Conservation (phyloP, 2,797 vertebrate species). For the Sarcophilus harrisii region DNA sequence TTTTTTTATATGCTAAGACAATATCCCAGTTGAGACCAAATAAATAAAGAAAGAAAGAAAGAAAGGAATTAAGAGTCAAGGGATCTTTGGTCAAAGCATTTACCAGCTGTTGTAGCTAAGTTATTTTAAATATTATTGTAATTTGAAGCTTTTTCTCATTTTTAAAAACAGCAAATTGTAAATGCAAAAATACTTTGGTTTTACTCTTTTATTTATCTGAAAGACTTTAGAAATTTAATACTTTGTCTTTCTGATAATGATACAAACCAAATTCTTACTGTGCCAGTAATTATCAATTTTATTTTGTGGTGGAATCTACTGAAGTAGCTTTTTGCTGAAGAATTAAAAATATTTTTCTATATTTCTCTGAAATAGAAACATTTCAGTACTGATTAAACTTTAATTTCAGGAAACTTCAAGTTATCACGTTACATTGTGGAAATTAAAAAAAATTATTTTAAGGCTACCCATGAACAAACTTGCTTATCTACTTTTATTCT, state of each 20-base stretch:
- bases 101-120: slow-evolving; percentile 1
- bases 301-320: slow-evolving; percentile 58
- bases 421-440: not conserved
- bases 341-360: slow-evolving; percentile 36
- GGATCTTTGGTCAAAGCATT: not conserved
- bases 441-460: slow-evolving; percentile 34
- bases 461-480: not conserved
- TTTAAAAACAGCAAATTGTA: slow-evolving; percentile 41
- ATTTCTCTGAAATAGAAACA: slow-evolving; percentile 44
- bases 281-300: slow-evolving; percentile 51
- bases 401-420: slow-evolving; percentile 38
- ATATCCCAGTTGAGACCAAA: not conserved
- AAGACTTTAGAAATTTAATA: slow-evolving; percentile 52
- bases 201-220: slow-evolving; percentile 45
- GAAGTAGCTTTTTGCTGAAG: slow-evolving; percentile 18
- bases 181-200: slow-evolving; percentile 5
- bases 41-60: not conserved
- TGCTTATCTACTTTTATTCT: slow-evolving; percentile 12
- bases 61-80: not conserved
- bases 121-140: slow-evolving; percentile 44
- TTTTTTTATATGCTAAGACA: not conserved
- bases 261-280: slow-evolving; percentile 35
- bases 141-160: slow-evolving; percentile 16
- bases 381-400: slow-evolving; percentile 43
- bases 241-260: slow-evolving; percentile 40